These are phyloP conservation scores for Elymnias hypermnestra DNA, from an alignment of 1,140 invertebrate species.

Conservation along the genomic window DNA sequence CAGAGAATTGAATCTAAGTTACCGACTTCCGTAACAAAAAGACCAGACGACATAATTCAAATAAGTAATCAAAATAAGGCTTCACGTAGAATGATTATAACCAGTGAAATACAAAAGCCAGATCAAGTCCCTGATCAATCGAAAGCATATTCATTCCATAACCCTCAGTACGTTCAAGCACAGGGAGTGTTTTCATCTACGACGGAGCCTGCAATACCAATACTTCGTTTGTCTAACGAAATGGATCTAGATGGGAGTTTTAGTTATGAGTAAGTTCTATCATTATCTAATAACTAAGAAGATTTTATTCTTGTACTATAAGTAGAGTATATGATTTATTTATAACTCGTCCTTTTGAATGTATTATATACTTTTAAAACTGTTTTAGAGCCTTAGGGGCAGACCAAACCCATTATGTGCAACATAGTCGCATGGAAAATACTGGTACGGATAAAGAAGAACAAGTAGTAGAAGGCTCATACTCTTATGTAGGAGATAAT, in stretches of 20 bases:
- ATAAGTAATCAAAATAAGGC: conserved; percentile 28
- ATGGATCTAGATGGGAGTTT: conserved; percentile 75
- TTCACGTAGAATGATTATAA: conserved; percentile 47
- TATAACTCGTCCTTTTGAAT: too few species aligned
- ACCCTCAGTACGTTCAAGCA: conserved; percentile 38
- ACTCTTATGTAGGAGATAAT: conserved; percentile 78
- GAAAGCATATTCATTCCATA: conserved; percentile 39
- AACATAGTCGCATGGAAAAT: conserved; percentile 76
- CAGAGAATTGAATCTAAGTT: conserved; percentile 47
- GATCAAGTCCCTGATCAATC: conserved; percentile 41
- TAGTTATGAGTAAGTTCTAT: conserved; percentile 73
- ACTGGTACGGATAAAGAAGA: conserved; percentile 74
- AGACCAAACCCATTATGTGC: conserved; percentile 73
- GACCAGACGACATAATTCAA: not conserved
- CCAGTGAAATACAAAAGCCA: conserved; percentile 38
- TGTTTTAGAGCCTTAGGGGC: conserved; percentile 66
- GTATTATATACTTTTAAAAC: not conserved
- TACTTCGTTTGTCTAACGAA: conserved; percentile 68
- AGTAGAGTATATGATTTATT: too few species aligned
- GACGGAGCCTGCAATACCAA: conserved; percentile 65
- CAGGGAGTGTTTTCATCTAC: conserved; percentile 49
- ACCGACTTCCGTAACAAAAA: conserved; percentile 12
- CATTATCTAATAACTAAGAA: too few species aligned
- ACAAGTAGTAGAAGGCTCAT: conserved; percentile 78
- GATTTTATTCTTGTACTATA: too few species aligned